Base-by-base conservation (phyloP, 2,113 vertebrate genomes). In the Terrapene triunguis region DNA sequence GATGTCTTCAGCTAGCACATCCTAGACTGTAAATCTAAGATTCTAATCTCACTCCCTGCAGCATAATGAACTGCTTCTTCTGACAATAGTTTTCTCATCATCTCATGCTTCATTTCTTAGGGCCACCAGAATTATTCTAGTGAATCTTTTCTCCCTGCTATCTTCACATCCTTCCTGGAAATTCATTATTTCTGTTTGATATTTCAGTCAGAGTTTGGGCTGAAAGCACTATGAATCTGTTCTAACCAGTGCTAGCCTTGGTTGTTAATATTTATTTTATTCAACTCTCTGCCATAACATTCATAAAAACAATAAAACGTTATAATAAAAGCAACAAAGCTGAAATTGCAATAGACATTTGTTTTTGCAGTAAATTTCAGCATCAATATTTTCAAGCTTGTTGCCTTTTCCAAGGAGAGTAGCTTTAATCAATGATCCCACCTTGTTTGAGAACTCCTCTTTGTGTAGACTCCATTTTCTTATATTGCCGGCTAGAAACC, bases 21-120 rank as follows among this genome's bases (percentile, higher is more conserved):
- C 8, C 29, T 0, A 0, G 6, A 51, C 24, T 59, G 2, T 11
- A 87, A 57, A 32, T 79, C 76, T 51, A 53, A 8, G 82, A 1
- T n/a, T 80, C 51, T 80, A 48, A 59, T 54, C 90, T 92, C 53
- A 84, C 78, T 74, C 14, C 65, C 90, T 57, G 85, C 72, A 95
- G 87, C 84, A 44, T 3, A 13, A 95, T 89, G 65, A 84, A 47
- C 62, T 85, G 54, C 55, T 94, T 85, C 53, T 85, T 48, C 35
- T 44, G 42, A 47, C n/a, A 42, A 79, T 42, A 42, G 48, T 78
- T 94, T 84, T 76, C 59, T 82, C n/a, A 10, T 51, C n/a, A 35
- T 69, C 32, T 12, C 47, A 47, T 89, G 29, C 21, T 44, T 78
- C 21, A 38, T 51, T 76, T 59, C 53, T 84, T 12, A 53, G 90